Conservation (phyloP, 2,888 invertebrate species). For the Salticus scenicus region DNA sequence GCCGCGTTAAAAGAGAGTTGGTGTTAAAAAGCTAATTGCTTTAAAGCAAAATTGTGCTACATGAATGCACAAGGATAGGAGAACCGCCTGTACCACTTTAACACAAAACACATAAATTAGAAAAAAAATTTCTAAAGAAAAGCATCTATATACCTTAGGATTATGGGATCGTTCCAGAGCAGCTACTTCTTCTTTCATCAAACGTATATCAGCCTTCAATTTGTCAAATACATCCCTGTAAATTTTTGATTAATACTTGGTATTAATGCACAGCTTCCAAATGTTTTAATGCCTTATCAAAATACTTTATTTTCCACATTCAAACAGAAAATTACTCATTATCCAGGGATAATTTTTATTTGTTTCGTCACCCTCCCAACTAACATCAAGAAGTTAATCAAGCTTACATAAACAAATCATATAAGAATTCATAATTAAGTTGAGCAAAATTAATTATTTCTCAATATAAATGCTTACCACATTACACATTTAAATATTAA, state of each 20-base stretch:
- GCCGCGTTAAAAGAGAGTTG: conserved; percentile 14
- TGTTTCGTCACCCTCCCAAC: too few species aligned
- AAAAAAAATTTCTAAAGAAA: background rate
- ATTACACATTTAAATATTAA: too few species aligned
- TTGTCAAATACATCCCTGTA: conserved; percentile 93
- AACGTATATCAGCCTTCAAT: conserved; percentile 93
- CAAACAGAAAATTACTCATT: background rate
- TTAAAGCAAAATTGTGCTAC: conserved; percentile 6
- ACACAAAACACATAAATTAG: background rate
- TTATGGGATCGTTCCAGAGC: conserved; percentile 92
- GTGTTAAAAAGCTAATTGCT: conserved; percentile 14
- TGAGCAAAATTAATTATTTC: too few species aligned
- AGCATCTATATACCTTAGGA: conserved; percentile 81
- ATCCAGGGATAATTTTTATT: background rate
- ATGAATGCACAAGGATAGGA: background rate
- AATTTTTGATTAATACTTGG: background rate
- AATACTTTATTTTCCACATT: background rate
- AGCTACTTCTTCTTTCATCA: conserved; percentile 95
- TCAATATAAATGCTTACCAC: too few species aligned
- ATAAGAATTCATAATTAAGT: too few species aligned
- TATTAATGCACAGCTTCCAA: background rate
- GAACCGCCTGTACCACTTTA: conserved; percentile 11
- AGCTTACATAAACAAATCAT: too few species aligned
- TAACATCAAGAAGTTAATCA: too few species aligned
- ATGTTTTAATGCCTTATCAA: background rate